phyloP scores from a whole-genome alignment of 2,113 vertebrate species.

The Triplophysa tibetana region DNA sequence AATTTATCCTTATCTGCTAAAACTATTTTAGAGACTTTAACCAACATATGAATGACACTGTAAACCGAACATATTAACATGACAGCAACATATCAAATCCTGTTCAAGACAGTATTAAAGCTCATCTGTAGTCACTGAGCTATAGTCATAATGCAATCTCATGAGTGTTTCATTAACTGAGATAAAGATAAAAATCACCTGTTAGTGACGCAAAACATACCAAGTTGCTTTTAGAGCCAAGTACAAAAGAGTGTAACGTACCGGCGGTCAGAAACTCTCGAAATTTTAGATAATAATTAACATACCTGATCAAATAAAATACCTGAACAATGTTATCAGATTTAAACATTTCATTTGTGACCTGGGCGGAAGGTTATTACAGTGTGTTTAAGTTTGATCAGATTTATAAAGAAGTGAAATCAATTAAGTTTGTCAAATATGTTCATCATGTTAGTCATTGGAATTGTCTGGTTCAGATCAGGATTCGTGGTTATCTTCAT shows the following conservation, averaged over 20 bases:
- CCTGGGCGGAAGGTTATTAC: neutral
- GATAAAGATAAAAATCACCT: neutral
- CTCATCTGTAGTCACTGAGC: neutral
- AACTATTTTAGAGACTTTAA: too few species aligned
- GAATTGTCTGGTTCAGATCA: conserved; percentile 52
- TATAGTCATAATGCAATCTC: neutral
- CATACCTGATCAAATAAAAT: neutral
- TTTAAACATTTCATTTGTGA: neutral
- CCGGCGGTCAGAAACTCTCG: neutral
- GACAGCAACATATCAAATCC: too few species aligned
- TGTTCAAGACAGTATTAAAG: too few species aligned
- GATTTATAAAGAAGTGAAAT: too few species aligned
- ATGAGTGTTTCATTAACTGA: neutral
- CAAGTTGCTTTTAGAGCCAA: neutral
- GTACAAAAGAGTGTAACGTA: neutral
- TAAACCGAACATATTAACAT: too few species aligned
- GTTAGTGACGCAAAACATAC: neutral
- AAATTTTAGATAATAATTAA: neutral
- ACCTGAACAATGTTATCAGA: neutral
- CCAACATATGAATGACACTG: too few species aligned
- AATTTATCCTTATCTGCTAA: too few species aligned
- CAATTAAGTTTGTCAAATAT: neutral
- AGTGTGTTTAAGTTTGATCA: too few species aligned
- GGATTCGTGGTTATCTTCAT: conserved; percentile 47
- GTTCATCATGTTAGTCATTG: conserved; percentile 20